Evolutionary conservation across 1,140 invertebrate species (phyloP).

Genomic region (Gonatopus flavifemur): DNA sequence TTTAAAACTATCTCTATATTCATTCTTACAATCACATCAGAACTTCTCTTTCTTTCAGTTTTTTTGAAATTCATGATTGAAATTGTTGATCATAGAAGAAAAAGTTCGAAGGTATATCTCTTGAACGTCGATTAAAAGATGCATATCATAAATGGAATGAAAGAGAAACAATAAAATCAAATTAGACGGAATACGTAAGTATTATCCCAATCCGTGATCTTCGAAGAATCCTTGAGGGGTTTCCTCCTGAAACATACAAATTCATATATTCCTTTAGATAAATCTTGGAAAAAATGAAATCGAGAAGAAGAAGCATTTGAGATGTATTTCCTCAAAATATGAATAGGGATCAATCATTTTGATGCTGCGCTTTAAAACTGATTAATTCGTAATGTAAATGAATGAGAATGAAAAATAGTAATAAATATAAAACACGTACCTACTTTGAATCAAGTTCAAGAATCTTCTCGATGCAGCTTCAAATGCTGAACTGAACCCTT

Average conservation of each 20-base stretch:
- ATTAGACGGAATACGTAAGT: conserved; percentile 10
- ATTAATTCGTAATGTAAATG: conserved; percentile 17
- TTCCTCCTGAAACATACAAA: conserved; percentile 87
- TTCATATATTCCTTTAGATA: conserved; percentile 18
- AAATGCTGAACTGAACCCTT: conserved; percentile 58
- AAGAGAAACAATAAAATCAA: conserved; percentile 1
- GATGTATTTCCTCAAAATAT: conserved; percentile 33
- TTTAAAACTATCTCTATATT: too few relatives aligned
- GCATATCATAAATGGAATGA: conserved; percentile 1
- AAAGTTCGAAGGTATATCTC: too few relatives aligned
- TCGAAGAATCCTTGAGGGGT: conserved; percentile 98
- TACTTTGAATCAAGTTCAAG: conserved; percentile 51
- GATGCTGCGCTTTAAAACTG: conserved; percentile 51
- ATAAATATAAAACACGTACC: conserved; percentile 55
- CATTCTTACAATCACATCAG: too few relatives aligned
- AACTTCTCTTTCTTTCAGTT: too few relatives aligned
- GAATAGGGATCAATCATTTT: conserved; percentile 58
- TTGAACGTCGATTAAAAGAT: too few relatives aligned
- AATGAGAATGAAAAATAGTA: conserved; percentile 30
- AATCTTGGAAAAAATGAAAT: not conserved
- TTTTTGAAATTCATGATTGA: too few relatives aligned
- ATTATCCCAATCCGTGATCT: conserved; percentile 94
- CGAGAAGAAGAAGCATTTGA: not conserved
- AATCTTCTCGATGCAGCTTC: conserved; percentile 57
- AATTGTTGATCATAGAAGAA: too few relatives aligned